phyloP scores from a whole-genome alignment of 2,113 vertebrate species.

The Morone chrysops region DNA sequence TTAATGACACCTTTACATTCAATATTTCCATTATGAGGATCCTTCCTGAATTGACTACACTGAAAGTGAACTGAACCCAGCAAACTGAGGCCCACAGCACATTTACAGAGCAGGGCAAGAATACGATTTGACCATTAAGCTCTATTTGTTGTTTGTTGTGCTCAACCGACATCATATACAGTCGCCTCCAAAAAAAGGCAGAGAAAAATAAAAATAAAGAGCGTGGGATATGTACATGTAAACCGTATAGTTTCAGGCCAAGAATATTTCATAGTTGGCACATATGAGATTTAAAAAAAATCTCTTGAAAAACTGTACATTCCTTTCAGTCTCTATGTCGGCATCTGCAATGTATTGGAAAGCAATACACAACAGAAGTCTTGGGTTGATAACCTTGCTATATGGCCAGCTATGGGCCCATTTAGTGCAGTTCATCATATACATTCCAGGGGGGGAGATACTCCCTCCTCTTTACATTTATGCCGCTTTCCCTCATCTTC shows the following conservation, averaged over 20 bases:
- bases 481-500: not conserved
- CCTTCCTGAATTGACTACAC: conserved; percentile 16
- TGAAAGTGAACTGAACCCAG: conserved; percentile 20
- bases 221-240: conserved; percentile 74
- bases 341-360: conserved; percentile 24
- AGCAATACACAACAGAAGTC: conserved; percentile 18
- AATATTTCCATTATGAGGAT: conserved; percentile 54
- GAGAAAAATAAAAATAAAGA: conserved; percentile 40
- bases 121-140: conserved; percentile 40
- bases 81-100: not conserved
- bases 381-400: not conserved
- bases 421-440: conserved; percentile 32
- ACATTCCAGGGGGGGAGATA: conserved; percentile 30
- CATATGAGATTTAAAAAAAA: conserved; percentile 72
- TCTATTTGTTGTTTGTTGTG: conserved; percentile 43
- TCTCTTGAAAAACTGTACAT: conserved; percentile 67
- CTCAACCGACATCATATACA: conserved; percentile 46
- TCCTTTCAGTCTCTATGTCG: conserved; percentile 49
- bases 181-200: conserved; percentile 51
- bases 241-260: conserved; percentile 69
- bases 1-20: conserved; percentile 19
- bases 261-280: conserved; percentile 85
- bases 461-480: not conserved
- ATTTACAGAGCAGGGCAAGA: conserved; percentile 48
- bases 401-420: not conserved